Conservation (phyloP, 2,888 invertebrate species). For the Harpagoxenus sublaevis region DNA sequence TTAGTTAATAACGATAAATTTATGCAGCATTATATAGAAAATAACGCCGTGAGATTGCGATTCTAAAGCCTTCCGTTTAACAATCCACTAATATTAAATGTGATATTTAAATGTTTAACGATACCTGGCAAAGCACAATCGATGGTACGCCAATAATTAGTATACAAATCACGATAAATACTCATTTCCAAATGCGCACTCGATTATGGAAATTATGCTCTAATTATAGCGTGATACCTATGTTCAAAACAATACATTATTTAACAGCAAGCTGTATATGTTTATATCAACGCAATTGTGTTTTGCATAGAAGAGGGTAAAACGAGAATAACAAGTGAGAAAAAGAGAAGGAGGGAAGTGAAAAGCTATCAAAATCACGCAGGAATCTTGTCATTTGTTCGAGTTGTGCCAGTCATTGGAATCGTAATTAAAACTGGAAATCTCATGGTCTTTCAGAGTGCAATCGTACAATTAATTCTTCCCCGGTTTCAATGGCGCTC, state of each 20-base stretch:
- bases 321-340: background rate
- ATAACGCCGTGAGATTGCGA: background rate
- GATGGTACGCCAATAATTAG: background rate
- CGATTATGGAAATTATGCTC: constrained; percentile 32
- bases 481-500: constrained; percentile 64
- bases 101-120: constrained; percentile 12
- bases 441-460: constrained; percentile 64
- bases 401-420: constrained; percentile 51
- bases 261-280: background rate
- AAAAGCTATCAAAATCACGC: background rate
- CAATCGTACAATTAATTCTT: constrained; percentile 76
- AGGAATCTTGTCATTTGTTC: constrained; percentile 53
- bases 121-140: background rate
- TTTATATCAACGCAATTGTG: background rate
- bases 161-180: constrained; percentile 32
- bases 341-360: background rate
- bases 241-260: constrained; percentile 2
- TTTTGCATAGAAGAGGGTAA: background rate
- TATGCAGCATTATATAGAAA: background rate
- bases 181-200: background rate
- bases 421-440: constrained; percentile 76
- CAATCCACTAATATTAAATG: background rate
- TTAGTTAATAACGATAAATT: constrained; percentile 28
- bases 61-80: background rate
- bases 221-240: constrained; percentile 1